Evolutionary conservation across 2,113 vertebrate species (phyloP).

Genomic region (Cyprinodon variegatus): DNA sequence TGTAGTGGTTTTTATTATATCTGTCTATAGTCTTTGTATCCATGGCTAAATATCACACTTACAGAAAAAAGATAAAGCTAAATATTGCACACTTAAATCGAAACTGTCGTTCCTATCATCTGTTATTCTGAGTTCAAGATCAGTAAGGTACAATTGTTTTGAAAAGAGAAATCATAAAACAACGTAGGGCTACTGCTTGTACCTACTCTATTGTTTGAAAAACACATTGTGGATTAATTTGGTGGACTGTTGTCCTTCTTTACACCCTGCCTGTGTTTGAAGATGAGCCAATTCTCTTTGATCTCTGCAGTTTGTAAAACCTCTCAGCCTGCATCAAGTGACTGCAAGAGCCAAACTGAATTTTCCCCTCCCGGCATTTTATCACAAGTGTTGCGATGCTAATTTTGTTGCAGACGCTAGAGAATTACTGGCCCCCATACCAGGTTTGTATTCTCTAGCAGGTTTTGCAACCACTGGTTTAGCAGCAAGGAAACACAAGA

Average conservation of each 20-base stretch:
- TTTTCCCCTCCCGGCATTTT: conserved; percentile 60
- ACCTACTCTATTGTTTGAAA: conserved; percentile 29
- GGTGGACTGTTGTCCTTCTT: conserved; percentile 46
- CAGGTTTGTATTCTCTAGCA: conserved; percentile 25
- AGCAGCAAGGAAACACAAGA: conserved; percentile 44
- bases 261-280: conserved; percentile 39
- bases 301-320: conserved; percentile 60
- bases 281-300: conserved; percentile 53
- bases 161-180: conserved; percentile 17
- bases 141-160: conserved; percentile 17
- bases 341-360: conserved; percentile 63
- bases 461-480: conserved; percentile 35
- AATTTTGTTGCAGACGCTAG: conserved; percentile 64
- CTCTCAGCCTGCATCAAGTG: conserved; percentile 51
- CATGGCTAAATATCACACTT: neutral
- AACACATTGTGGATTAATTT: conserved; percentile 27
- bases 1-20: neutral
- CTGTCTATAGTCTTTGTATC: neutral
- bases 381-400: conserved; percentile 59
- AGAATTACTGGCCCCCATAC: conserved; percentile 59
- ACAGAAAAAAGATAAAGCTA: conserved; percentile 3
- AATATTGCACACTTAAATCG: neutral
- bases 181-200: conserved; percentile 3
- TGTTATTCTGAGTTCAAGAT: conserved; percentile 23
- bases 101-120: conserved; percentile 6